A percentile compares a stretch with the other conserved stretches of the same genome.
Conservation (phyloP, 2,113 vertebrate species). For the Prolemur simus region DNA sequence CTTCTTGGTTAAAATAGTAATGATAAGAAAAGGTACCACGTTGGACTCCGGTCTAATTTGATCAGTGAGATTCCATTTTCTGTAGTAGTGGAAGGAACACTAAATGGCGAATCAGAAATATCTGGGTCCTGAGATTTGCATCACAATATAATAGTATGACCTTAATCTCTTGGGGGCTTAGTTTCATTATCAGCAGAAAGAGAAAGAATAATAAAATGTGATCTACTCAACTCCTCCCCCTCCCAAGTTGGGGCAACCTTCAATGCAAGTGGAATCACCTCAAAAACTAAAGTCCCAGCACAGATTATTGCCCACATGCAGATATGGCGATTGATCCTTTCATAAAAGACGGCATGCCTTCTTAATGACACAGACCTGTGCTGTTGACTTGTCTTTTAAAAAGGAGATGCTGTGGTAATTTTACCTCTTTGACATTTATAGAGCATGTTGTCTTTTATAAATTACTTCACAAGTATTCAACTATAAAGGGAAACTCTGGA, state of each 20-base stretch:
- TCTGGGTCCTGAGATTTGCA: not conserved
- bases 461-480: constrained; percentile 58
- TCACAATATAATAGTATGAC: not conserved
- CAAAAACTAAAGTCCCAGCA: not conserved
- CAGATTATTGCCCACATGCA: not conserved
- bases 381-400: constrained; percentile 10
- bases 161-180: not conserved
- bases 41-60: not conserved
- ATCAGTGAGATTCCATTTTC: constrained; percentile 13
- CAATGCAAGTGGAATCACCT: not conserved
- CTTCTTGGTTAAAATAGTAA: not conserved
- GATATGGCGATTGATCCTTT: not conserved
- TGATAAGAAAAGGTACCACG: not conserved
- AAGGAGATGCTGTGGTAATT: constrained; percentile 46
- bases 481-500: constrained; percentile 28
- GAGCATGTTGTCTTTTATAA: constrained; percentile 39
- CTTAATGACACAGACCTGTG: constrained; percentile 50
- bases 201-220: not conserved
- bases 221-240: not conserved
- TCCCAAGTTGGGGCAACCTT: not conserved
- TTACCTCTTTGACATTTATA: constrained; percentile 57
- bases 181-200: not conserved
- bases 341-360: not conserved
- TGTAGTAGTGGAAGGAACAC: not conserved
- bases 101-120: not conserved